Conservation (phyloP, 2,888 invertebrate genomes). For the Erebia aethiops region DNA sequence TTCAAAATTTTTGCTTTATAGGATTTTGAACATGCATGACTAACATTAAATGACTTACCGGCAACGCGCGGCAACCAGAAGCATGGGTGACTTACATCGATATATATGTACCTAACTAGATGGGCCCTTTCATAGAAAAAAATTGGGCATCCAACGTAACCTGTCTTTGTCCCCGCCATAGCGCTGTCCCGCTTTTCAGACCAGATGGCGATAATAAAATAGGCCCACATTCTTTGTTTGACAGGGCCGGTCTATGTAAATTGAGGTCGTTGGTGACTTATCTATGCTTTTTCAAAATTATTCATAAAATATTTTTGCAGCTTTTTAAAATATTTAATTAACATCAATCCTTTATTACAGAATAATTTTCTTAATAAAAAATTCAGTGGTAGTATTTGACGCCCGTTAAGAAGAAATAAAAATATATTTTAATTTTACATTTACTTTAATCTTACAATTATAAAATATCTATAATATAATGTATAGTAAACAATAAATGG, state of each 20-base stretch:
- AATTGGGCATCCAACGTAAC: too few species aligned
- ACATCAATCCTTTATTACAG: background rate
- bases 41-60: background rate
- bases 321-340: background rate
- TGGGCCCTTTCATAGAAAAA: too few species aligned
- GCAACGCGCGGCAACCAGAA: background rate
- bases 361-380: slow-evolving; percentile 71
- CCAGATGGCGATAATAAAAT: too few species aligned
- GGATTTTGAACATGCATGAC: background rate
- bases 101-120: too few species aligned
- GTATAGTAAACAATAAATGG: slow-evolving; percentile 57
- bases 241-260: too few species aligned
- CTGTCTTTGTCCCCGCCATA: too few species aligned
- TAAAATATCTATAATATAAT: slow-evolving; percentile 56
- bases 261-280: too few species aligned
- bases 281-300: background rate
- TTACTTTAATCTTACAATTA: slow-evolving; percentile 55
- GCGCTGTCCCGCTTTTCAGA: too few species aligned
- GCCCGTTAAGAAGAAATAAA: slow-evolving; percentile 81
- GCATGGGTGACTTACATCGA: background rate
- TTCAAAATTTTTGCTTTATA: background rate
- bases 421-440: slow-evolving; percentile 45
- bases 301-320: background rate
- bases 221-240: too few species aligned
- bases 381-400: slow-evolving; percentile 93